Evolutionary conservation across 2,797 vertebrate species (phyloP).

Genomic region (Euphonia xanthogaster): DNA sequence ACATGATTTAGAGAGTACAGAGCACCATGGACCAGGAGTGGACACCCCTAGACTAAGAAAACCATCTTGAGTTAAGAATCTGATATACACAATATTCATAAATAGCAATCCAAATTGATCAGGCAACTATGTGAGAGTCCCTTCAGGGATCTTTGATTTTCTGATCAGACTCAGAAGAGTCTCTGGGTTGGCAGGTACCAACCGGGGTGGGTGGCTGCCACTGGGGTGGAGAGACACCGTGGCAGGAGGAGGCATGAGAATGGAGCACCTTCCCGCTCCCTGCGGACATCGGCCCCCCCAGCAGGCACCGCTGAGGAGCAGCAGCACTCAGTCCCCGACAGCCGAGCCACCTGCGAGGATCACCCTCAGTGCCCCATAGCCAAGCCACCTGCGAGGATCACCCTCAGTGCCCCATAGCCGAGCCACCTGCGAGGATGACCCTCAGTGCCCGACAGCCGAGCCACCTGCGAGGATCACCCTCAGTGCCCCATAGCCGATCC

Average conservation of each 20-base stretch:
- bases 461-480: fast-evolving
- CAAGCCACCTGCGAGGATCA: fast-evolving
- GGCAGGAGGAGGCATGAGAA: not conserved
- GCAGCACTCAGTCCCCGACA: fast-evolving
- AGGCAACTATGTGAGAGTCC: fast-evolving
- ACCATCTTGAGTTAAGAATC: not conserved
- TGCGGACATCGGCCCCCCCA: fast-evolving
- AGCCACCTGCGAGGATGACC: fast-evolving
- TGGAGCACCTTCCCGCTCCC: fast-evolving
- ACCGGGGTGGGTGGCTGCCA: not conserved
- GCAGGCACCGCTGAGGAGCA: not conserved
- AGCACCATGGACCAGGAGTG: not conserved
- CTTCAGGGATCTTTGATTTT: not conserved
- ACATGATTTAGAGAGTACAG: not conserved
- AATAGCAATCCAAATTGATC: not conserved
- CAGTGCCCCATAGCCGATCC: too few species aligned
- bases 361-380: too few species aligned
- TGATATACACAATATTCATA: not conserved
- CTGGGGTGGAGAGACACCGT: fast-evolving
- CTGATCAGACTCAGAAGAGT: not conserved
- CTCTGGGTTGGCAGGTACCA: not conserved
- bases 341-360: fast-evolving
- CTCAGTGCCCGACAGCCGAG: too few species aligned
- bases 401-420: too few species aligned
- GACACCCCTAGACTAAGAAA: not conserved